These are phyloP conservation scores for Drosophila nannoptera DNA, from an alignment of 1,140 invertebrate species.

Conservation along the genomic window DNA sequence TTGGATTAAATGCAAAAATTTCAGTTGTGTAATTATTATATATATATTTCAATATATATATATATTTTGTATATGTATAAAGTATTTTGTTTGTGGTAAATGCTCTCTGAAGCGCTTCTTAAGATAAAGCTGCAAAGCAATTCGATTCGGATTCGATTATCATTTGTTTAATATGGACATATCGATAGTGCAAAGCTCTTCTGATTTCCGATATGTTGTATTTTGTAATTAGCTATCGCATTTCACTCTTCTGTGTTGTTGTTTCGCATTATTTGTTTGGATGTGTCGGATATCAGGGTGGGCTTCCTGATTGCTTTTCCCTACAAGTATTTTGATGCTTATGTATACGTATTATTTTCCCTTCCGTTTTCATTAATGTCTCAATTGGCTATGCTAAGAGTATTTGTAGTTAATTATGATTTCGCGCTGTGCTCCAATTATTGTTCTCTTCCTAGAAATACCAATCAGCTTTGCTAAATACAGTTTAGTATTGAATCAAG, in stretches of 20 bases:
- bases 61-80: neutral
- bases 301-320: conserved; percentile 2
- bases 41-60: neutral
- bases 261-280: conserved; percentile 4
- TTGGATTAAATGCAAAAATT: conserved; percentile 40
- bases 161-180: conserved; percentile 24
- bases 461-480: conserved; percentile 68
- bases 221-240: conserved; percentile 1
- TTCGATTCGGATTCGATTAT: conserved; percentile 1
- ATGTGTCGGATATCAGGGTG: conserved; percentile 13
- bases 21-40: conserved; percentile 12
- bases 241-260: conserved; percentile 12
- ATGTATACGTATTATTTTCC: conserved; percentile 7
- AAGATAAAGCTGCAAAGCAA: conserved; percentile 4
- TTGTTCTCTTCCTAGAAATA: conserved; percentile 73
- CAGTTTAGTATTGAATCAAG: conserved; percentile 33
- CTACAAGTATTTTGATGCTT: conserved; percentile 28
- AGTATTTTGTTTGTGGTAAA: conserved; percentile 1
- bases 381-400: conserved; percentile 1
- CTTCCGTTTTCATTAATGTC: neutral
- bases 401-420: conserved; percentile 34
- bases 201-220: conserved; percentile 41
- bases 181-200: conserved; percentile 45
- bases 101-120: neutral
- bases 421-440: conserved; percentile 75